Evolutionary conservation across 2,113 vertebrate genomes (phyloP), one percentile per base, ranked within the genome.

Genomic region (Macquaria ambigua): DNA sequence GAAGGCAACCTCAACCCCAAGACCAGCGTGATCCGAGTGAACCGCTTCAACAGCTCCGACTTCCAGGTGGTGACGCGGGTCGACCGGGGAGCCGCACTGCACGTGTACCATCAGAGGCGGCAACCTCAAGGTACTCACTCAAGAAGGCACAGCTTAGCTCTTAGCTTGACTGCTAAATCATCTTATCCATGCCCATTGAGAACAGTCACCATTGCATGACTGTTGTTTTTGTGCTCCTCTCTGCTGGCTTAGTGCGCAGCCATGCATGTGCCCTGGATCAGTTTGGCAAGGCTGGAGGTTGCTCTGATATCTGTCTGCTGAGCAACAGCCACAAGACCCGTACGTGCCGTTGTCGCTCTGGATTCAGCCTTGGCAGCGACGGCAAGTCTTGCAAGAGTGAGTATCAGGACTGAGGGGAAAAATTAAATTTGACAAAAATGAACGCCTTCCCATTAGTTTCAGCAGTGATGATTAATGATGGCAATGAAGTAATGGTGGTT

Each of bases 371-470:
- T 34, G 98, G 98, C 83, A 99, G 97, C 0, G 98, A 99, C 0
- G 97, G 97, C 39, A 99, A 98, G 58, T 99, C 98, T 39, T 99
- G 98, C 96, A 99, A 99, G 91, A 99, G 98, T 99, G 92, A 93
- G 95, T 94, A 39, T 79, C 34, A 20, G 55, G 21, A 25, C 53
- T 2, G 31, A 59, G 31, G n/a, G 8, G 8, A 25, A 56, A 48
- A 18, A 4, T 28, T 25, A 7, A 1, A 64, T 72, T 48, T 1
- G 6, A 67, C 28, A 68, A 68, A 53, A n/a, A 84, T 52, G 37
- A 80, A 83, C 1, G 5, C 0, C 3, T 39, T 59, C 14, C 31
- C 16, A 18, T 66, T 74, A n/a, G 50, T 50, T 83, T 43, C 52
- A 39, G 21, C 46, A 4, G 15, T 28, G 41, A n/a, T 81, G 25